phyloP scores from a whole-genome alignment of 2,113 vertebrate species.

The Chloroceryle aenea region DNA sequence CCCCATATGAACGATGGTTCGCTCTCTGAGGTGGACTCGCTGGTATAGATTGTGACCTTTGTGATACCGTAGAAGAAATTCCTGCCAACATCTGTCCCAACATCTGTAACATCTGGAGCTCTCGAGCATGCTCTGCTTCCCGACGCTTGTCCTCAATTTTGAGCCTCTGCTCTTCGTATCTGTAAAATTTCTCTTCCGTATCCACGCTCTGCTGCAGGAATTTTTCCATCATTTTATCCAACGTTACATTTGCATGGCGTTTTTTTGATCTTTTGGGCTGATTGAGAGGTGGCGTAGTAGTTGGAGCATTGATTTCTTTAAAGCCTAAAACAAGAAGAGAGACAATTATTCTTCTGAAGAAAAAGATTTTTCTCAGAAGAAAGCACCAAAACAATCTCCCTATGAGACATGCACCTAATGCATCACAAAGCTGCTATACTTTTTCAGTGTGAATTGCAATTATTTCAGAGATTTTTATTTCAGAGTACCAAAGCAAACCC shows the following conservation, averaged over 20 bases:
- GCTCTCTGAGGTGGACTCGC: slow-evolving; percentile 63
- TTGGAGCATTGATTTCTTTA: slow-evolving; percentile 70
- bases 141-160: slow-evolving; percentile 86
- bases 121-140: slow-evolving; percentile 85
- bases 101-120: slow-evolving; percentile 92
- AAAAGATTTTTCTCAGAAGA: neutral
- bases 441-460: neutral
- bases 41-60: slow-evolving; percentile 52
- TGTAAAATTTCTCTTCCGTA: slow-evolving; percentile 87
- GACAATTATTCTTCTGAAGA: neutral
- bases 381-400: neutral
- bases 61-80: slow-evolving; percentile 77
- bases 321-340: slow-evolving; percentile 61
- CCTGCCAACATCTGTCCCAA: slow-evolving; percentile 89
- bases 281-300: slow-evolving; percentile 70
- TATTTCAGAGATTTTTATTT: neutral
- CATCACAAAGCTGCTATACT: neutral
- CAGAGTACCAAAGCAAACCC: neutral
- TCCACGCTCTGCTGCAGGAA: slow-evolving; percentile 90
- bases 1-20: slow-evolving; percentile 68
- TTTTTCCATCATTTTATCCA: slow-evolving; percentile 91
- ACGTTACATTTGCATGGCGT: slow-evolving; percentile 78
- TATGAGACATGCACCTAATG: neutral
- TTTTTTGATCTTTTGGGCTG: slow-evolving; percentile 82
- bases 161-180: slow-evolving; percentile 86